A percentile compares a stretch with the other conserved stretches of the same genome.
Conservation (phyloP, 2,113 vertebrate species). For the Castor canadensis region DNA sequence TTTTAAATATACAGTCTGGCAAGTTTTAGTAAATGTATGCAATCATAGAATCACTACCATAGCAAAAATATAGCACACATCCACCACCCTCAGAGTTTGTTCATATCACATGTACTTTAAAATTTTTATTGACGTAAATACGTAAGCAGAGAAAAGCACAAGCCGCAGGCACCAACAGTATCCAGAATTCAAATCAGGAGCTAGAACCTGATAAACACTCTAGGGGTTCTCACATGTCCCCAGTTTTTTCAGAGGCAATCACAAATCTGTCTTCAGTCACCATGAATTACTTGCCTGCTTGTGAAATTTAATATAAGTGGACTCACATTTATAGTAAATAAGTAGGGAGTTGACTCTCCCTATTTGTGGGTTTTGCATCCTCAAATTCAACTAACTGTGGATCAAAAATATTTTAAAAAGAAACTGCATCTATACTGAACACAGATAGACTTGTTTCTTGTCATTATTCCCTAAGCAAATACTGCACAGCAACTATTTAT, state of each 20-base stretch:
- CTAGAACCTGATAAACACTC: neutral
- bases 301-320: neutral
- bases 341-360: neutral
- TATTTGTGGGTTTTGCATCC: neutral
- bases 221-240: neutral
- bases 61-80: neutral
- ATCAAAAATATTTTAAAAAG: neutral
- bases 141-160: neutral
- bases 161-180: neutral
- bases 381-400: neutral
- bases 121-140: constrained; percentile 7
- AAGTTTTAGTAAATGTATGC: neutral
- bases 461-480: neutral
- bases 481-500: neutral
- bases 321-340: neutral
- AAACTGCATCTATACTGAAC: neutral
- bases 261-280: neutral
- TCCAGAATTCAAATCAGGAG: constrained; percentile 27
- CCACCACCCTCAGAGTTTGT: neutral
- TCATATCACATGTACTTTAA: neutral
- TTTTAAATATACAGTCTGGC: neutral
- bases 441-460: neutral
- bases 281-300: neutral
- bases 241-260: neutral
- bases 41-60: neutral